A percentile compares a stretch with the other conserved stretches of the same genome.
phyloP scores from a whole-genome alignment of 2,888 invertebrate genomes.

The Epistrophe eligans region DNA sequence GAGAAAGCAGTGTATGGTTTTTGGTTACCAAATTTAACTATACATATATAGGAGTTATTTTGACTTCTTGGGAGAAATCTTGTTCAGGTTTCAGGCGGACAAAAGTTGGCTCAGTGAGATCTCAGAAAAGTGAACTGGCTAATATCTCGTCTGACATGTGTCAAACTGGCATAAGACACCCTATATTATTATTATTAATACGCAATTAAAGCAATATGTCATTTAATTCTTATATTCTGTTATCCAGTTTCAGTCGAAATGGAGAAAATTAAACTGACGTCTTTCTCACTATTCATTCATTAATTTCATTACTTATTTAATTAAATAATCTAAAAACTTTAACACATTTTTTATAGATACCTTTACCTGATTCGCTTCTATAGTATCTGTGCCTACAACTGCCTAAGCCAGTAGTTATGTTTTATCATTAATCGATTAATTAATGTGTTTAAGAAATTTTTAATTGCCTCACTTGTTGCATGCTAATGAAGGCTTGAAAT shows the following conservation, averaged over 20 bases:
- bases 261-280: neutral
- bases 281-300: neutral
- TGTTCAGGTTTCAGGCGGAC: too few species aligned
- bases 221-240: too few species aligned
- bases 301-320: neutral
- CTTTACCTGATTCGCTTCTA: neutral
- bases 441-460: conserved; percentile 61
- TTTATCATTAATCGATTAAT: conserved; percentile 57
- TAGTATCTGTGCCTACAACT: neutral
- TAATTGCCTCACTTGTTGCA: conserved; percentile 70
- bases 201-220: too few species aligned
- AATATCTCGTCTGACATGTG: too few species aligned
- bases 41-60: too few species aligned
- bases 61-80: too few species aligned
- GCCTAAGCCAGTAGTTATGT: conserved; percentile 5
- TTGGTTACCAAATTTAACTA: too few species aligned
- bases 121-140: too few species aligned
- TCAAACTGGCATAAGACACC: too few species aligned
- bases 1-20: too few species aligned
- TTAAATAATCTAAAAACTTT: neutral
- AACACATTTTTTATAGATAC: neutral
- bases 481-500: conserved; percentile 63
- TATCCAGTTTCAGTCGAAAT: neutral
- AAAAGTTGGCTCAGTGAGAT: too few species aligned
- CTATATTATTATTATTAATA: too few species aligned